phyloP scores from a whole-genome alignment of 1,140 invertebrate species.

The Cardiocondyla obscurior region DNA sequence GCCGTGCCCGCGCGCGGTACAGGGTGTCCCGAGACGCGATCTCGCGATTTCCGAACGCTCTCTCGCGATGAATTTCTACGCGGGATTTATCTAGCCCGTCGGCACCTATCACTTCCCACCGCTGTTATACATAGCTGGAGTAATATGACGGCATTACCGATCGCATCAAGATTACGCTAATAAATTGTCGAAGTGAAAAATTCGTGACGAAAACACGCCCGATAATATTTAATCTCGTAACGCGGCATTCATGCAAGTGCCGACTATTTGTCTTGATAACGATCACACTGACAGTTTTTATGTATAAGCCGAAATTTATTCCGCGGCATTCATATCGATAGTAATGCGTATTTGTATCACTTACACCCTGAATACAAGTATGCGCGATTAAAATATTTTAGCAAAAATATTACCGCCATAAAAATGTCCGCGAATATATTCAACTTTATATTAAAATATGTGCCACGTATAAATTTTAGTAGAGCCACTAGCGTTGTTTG shows the following conservation, averaged over 20 bases:
- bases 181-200: not conserved
- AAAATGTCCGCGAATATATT: not conserved
- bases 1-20: constrained; percentile 11
- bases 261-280: not conserved
- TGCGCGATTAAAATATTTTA: not conserved
- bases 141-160: not conserved
- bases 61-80: not conserved
- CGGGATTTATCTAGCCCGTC: no score
- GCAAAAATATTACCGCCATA: not conserved
- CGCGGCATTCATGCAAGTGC: not conserved
- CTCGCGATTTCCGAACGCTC: not conserved
- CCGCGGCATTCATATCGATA: not conserved
- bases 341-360: not conserved
- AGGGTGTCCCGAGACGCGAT: constrained; percentile 5
- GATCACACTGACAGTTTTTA: not conserved
- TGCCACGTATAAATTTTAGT: not conserved
- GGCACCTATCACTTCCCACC: not conserved
- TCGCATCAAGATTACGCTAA: not conserved
- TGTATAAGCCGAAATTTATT: not conserved
- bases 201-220: not conserved
- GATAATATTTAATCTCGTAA: not conserved
- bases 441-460: not conserved
- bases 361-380: not conserved
- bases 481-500: not conserved
- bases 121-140: not conserved